Evolutionary conservation across 1,140 invertebrate species (phyloP), one percentile per base, ranked within the genome.

Genomic region (Holotrichia oblita): DNA sequence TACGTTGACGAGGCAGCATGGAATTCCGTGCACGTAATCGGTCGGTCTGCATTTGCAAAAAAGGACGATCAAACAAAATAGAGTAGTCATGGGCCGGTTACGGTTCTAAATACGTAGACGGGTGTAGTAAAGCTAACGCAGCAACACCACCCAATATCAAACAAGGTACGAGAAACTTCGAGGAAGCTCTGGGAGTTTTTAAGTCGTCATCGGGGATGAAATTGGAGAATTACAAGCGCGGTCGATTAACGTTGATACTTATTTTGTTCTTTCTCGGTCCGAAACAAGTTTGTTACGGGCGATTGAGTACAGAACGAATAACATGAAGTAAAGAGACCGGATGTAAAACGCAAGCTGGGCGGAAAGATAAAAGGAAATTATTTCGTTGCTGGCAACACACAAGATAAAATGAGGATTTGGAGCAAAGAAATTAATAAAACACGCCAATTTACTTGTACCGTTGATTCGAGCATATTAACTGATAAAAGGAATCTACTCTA

Each of bases 191-290:
- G 3, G 61, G 48, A 17, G 27, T 34, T 69, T 34, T 69, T 69
- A 34, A 69, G 61, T 14, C 22, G 61, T 27, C 22, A 69, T 7
- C 61, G 20, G 61, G 12, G 61, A 69, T 69, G 22, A 22, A 69
- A 27, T 69, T 69, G 12, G 22, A 69, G 22, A 69, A 34, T 69
- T 69, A 27, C 61, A 34, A 69, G 27, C 14, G 61, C 22, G 61
- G 61, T 69, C 61, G 61, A 34, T 69, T 69, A 69, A 27, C 20
- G 61, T 69, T 69, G 1, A 24, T 69, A 69, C 12, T 69, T 69
- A 69, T 69, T 69, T 69, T 69, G 22, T 69, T 69, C 22, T 9
- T 69, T 69, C 61, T 14, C 12, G 20, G 22, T 69, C 12, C 8
- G 9, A 24, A 17, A 22, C 10, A 27, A 69, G 61, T 20, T 69